A percentile compares a stretch with the other conserved stretches of the same genome.
Evolutionary conservation across 2,113 vertebrate genomes (phyloP).

Genomic region (Engraulis encrasicolus): DNA sequence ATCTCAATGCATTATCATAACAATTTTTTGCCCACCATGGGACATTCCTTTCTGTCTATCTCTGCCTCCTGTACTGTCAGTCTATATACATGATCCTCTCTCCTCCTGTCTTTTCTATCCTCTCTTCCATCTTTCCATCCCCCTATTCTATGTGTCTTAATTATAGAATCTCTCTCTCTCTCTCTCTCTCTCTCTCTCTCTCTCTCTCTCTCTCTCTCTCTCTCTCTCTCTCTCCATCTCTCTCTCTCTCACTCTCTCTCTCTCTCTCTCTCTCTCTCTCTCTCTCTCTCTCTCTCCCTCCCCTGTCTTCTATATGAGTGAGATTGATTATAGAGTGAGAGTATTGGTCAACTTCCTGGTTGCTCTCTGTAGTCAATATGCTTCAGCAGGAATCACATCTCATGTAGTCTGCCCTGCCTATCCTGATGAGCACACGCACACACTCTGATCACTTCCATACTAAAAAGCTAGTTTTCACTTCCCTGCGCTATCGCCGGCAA

Average conservation of each 20-base stretch:
- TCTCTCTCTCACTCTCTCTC: too few relatives aligned
- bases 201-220: background rate
- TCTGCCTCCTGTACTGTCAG: too few relatives aligned
- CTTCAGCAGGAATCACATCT: background rate
- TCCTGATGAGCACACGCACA: background rate
- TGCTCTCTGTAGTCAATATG: background rate
- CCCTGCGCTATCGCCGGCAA: too few relatives aligned
- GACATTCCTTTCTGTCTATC: background rate
- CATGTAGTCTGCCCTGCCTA: background rate
- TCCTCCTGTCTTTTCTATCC: too few relatives aligned
- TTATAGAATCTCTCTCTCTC: too few relatives aligned
- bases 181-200: too few relatives aligned
- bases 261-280: background rate
- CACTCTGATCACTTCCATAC: too few relatives aligned
- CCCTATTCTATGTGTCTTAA: background rate
- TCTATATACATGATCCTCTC: too few relatives aligned
- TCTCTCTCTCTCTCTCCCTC: background rate
- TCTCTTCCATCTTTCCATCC: background rate
- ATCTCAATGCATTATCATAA: too few relatives aligned
- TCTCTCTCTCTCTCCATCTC: background rate
- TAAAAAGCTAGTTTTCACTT: too few relatives aligned
- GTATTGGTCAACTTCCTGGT: constrained; percentile 3
- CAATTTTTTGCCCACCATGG: too few relatives aligned
- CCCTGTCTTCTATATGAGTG: background rate
- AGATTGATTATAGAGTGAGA: background rate